Evolutionary conservation across 2,797 vertebrate genomes (phyloP), one percentile per base, ranked within the genome.

Genomic region (Melanotaenia nigrans): DNA sequence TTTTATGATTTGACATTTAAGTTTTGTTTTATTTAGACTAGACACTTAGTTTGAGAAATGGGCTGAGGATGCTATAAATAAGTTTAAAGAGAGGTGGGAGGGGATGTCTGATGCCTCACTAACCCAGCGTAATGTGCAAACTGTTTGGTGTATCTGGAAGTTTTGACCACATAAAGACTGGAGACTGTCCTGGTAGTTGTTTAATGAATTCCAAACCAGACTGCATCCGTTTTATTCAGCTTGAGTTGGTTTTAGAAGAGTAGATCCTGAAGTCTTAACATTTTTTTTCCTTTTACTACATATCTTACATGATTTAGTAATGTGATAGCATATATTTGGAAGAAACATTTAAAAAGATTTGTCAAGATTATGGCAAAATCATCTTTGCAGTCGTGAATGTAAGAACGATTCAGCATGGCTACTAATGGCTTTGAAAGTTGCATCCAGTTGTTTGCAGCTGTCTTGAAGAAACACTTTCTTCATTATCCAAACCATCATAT

Each of bases 1-100:
- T 78, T 77, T 71, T 60, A 75, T 58, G 67, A 71, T 76, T 76
- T 75, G 42, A 65, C 63, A 53, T 71, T 25, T 56, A 45, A 68
- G 54, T 18, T 75, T 71, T 74, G 68, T 77, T 85, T 78, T 79
- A 73, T 62, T 77, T 70, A 68, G 45, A 81, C 24, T 49, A 40
- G 24, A 11, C 32, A 77, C 72, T 85, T 74, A 49, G 63, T 80
- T 51, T 87, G 70, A 89, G 81, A 58, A 84, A 91, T 81, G 75
- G 35, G 22, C 38, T 51, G 28, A 56, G 45, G 65, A 63, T 60
- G 42, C 75, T 70, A 65, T 86, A 78, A 86, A 87, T 83, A 71
- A 4, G 24, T 80, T 75, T n/a, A 69, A 68, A 38, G 65, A 73
- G 65, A 75, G 53, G 35, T 70, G 79, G 53, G 54, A 61, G 78